phyloP scores from a whole-genome alignment of 2,888 invertebrate species.

The Schizaphis graminum region DNA sequence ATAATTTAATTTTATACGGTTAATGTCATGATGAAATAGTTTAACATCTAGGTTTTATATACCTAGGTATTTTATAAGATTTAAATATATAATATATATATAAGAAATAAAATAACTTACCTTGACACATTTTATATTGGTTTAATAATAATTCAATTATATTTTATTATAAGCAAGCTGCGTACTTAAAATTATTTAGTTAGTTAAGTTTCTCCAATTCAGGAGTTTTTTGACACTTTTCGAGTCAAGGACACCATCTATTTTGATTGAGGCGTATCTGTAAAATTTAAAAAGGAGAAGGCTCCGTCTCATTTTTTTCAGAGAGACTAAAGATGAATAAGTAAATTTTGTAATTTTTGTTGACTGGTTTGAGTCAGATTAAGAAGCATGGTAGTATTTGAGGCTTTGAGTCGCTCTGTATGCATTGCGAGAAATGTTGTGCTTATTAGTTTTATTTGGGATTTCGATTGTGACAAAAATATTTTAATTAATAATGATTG shows the following conservation, averaged over 20 bases:
- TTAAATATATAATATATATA: background rate
- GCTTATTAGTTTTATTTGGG: background rate
- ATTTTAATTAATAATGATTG: background rate
- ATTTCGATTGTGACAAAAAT: background rate
- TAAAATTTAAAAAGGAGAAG: background rate
- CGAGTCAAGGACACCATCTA: background rate
- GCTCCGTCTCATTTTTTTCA: background rate
- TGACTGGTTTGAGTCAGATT: background rate
- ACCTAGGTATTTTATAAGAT: background rate
- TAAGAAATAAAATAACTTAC: background rate
- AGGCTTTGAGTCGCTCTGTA: background rate
- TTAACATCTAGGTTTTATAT: background rate
- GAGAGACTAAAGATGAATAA: background rate
- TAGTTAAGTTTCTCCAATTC: background rate
- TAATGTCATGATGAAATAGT: background rate
- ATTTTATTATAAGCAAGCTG: background rate
- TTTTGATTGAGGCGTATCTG: background rate
- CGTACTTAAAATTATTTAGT: background rate
- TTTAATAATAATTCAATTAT: background rate
- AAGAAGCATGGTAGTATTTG: background rate
- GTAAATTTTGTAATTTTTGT: background rate
- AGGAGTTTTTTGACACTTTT: background rate
- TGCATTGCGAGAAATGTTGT: background rate
- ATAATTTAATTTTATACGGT: background rate
- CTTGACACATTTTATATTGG: background rate